Evolutionary conservation across 2,888 invertebrate genomes (phyloP).

Genomic region (Dasypolia templi): DNA sequence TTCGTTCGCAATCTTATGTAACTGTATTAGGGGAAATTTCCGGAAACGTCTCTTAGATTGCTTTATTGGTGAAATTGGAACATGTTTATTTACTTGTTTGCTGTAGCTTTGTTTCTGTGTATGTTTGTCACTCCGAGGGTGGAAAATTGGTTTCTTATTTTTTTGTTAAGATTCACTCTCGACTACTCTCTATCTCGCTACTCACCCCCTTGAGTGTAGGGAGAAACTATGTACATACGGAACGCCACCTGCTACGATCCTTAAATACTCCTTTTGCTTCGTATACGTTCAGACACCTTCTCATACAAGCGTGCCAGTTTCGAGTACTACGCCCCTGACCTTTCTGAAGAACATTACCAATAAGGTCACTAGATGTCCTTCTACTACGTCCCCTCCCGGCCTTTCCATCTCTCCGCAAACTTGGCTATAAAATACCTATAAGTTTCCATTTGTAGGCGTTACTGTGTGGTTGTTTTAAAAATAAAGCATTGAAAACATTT

Average conservation of each 20-base stretch:
- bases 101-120: slow-evolving; percentile 4
- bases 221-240: neutral
- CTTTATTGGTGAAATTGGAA: slow-evolving; percentile 51
- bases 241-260: neutral
- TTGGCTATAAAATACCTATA: no score
- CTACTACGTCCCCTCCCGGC: no score
- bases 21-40: slow-evolving; percentile 59
- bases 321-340: neutral
- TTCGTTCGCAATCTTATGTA: slow-evolving; percentile 36
- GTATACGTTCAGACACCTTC: neutral
- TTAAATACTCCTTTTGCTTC: neutral
- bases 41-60: slow-evolving; percentile 53
- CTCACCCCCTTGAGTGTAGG: neutral
- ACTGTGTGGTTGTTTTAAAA: slow-evolving; percentile 2
- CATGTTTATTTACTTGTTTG: slow-evolving; percentile 49
- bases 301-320: neutral
- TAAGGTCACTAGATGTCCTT: neutral
- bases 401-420: no score
- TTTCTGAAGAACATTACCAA: neutral
- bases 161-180: neutral
- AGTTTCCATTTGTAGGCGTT: neutral
- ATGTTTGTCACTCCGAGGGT: neutral
- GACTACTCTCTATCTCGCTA: neutral
- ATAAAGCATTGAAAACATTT: neutral
- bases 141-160: neutral